phyloP scores from a whole-genome alignment of 2,113 vertebrate species.

The Apeltes quadracus region DNA sequence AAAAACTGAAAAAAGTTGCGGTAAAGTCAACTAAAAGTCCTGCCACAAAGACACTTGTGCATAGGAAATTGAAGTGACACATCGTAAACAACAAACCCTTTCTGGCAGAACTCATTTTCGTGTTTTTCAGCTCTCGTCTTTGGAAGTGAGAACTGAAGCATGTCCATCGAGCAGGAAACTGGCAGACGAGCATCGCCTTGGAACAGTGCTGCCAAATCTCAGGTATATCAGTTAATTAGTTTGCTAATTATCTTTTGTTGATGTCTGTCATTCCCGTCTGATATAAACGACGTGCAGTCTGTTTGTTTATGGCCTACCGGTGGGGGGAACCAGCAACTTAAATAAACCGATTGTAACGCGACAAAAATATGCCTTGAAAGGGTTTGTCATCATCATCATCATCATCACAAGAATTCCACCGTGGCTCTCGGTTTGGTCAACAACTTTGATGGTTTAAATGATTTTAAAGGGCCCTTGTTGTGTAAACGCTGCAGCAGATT shows the following conservation, averaged over 20 bases:
- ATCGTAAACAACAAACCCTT: background rate
- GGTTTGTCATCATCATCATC: slow-evolving; percentile 3
- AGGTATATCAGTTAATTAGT: slow-evolving; percentile 62
- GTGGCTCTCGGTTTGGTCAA: background rate
- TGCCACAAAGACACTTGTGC: background rate
- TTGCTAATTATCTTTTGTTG: slow-evolving; percentile 54
- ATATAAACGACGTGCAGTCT: slow-evolving; percentile 23
- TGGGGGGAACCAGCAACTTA: background rate
- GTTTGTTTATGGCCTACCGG: slow-evolving; percentile 21
- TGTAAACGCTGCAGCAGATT: slow-evolving; percentile 12
- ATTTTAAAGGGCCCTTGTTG: background rate
- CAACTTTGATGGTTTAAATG: slow-evolving; percentile 11
- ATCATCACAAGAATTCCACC: background rate
- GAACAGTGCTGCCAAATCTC: slow-evolving; percentile 35
- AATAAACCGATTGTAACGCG: background rate
- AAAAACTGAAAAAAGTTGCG: background rate
- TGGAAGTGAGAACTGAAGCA: slow-evolving; percentile 46
- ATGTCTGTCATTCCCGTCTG: slow-evolving; percentile 36
- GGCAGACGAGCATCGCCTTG: slow-evolving; percentile 16
- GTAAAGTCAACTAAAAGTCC: background rate
- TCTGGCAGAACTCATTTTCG: background rate
- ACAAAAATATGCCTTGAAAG: background rate
- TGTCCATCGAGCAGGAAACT: slow-evolving; percentile 30
- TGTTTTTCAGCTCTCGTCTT: slow-evolving; percentile 6
- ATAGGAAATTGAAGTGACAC: background rate